Conservation (phyloP, 2,113 vertebrate species). For the Otis tarda region DNA sequence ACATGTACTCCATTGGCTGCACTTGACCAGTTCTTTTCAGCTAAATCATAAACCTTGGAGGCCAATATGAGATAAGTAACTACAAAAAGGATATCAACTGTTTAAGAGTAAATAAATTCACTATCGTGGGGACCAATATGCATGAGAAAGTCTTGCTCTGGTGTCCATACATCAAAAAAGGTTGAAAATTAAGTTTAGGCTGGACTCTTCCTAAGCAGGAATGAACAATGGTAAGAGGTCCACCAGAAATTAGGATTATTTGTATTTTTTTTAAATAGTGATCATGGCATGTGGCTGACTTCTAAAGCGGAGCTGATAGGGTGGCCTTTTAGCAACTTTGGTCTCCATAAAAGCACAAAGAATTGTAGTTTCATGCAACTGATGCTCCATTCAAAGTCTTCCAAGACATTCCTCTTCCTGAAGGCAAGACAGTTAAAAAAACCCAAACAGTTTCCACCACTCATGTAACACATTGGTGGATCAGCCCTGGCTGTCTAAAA, state of each 20-base stretch:
- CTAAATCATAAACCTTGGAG: not conserved
- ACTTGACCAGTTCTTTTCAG: not conserved
- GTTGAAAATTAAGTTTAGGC: not conserved
- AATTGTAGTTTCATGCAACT: not conserved
- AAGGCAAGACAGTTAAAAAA: not conserved
- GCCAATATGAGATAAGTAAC: not conserved
- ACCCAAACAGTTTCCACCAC: not conserved
- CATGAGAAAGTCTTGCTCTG: not conserved
- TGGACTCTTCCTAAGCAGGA: not conserved
- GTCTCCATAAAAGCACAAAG: not conserved
- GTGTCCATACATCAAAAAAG: not conserved
- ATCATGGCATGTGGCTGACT: not conserved
- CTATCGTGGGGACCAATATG: not conserved
- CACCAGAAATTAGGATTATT: not conserved
- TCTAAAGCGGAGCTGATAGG: not conserved
- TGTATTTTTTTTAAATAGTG: not conserved
- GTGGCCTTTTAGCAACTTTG: not conserved
- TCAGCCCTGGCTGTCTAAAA: not conserved
- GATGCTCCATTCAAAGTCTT: not conserved
- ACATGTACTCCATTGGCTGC: not conserved
- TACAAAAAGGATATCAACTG: not conserved
- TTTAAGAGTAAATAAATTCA: not conserved
- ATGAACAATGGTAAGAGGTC: not conserved
- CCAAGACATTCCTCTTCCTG: not conserved
- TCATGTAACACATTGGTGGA: not conserved